These are phyloP conservation scores for Drosophila kohkoa DNA, from an alignment of 1,140 invertebrate species.

Conservation along the genomic window DNA sequence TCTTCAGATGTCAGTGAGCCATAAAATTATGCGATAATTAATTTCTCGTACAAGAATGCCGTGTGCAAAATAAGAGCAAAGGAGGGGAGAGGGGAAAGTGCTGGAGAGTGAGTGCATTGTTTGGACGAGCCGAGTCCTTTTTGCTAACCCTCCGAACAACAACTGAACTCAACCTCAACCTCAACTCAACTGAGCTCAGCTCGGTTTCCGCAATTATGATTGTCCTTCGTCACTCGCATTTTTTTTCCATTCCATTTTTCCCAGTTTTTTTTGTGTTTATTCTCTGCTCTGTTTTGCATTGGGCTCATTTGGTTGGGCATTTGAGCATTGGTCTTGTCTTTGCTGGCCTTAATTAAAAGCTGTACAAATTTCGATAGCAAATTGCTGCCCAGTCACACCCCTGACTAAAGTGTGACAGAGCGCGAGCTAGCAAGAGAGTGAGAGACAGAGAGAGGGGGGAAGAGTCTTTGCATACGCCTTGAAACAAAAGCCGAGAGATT, in stretches of 20 bases:
- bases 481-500: conserved; percentile 79
- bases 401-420: neutral
- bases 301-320: conserved; percentile 48
- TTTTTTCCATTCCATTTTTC: neutral
- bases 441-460: neutral
- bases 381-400: conserved; percentile 56
- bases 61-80: conserved; percentile 22
- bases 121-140: conserved; percentile 38
- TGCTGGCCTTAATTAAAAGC: conserved; percentile 78
- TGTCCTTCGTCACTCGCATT: conserved; percentile 75
- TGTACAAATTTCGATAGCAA: conserved; percentile 69
- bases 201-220: conserved; percentile 73
- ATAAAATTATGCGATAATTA: conserved; percentile 85
- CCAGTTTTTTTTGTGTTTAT: neutral
- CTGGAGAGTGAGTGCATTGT: conserved; percentile 43
- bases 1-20: conserved; percentile 83
- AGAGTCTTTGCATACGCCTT: conserved; percentile 46
- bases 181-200: neutral
- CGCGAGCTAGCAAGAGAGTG: neutral
- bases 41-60: conserved; percentile 69
- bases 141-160: conserved; percentile 38
- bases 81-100: neutral
- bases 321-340: conserved; percentile 63
- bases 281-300: conserved; percentile 10
- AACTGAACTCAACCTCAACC: neutral